Evolutionary conservation across 2,888 invertebrate species (phyloP), one percentile per base, ranked within the genome.

Genomic region (Perdita meconis): DNA sequence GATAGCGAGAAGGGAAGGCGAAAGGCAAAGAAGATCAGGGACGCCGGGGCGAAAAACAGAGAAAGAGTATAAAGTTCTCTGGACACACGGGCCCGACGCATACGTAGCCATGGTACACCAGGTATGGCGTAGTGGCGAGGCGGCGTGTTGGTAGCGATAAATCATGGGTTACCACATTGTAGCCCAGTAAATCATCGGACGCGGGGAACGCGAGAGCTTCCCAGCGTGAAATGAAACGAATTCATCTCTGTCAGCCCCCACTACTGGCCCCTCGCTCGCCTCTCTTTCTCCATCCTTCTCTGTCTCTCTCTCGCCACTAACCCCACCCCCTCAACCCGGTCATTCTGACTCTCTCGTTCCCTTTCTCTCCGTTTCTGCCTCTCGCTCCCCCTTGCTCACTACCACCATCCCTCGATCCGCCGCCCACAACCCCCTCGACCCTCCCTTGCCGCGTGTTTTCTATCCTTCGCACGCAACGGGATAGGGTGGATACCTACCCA

Each of bases 131-230:
- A 89, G 91, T 92, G 93, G 92, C 92, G 93, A 93, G 93, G 93
- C 93, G 93, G 93, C 93, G 93, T 93, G 94, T 94, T 94, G 94
- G 93, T 93, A 92, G 92, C 93, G 89, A 94, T 94, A 94, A 94
- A 94, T 94, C 94, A 94, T 94, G 94, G 94, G 94, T 94, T 94
- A 94, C 94, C 94, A 94, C 94, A 94, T 94, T 94, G 94, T 94
- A 94, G 94, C 94, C 93, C 94, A 93, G 94, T 94, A 94, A 94
- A 94, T 94, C 94, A 94, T 94, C 93, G 92, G 92, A 92, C 91
- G 92, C 92, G 90, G 92, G 91, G 92, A 91, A 90, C 90, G 92
- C 90, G 92, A 92, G 92, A 92, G 92, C 92, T 92, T 92, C 91
- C 91, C 92, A 92, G 92, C 92, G 92, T 93, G 93, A 93, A 93